Percentiles rank a stretch among this genome's conserved stretches.
Conservation (phyloP, 1,140 invertebrate genomes). For the Calycopis cecrops region DNA sequence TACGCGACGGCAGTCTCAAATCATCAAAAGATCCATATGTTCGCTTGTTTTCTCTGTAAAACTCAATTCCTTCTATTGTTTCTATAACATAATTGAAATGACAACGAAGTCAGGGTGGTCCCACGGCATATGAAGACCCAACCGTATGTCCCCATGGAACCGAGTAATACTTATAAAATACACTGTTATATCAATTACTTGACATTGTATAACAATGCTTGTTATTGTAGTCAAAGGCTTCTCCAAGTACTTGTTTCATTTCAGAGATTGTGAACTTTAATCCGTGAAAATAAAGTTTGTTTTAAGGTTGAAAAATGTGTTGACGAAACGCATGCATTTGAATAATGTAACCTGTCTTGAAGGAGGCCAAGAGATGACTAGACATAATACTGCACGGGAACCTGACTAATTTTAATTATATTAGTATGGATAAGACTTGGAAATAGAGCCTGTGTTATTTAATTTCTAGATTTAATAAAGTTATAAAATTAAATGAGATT, state of each 20-base stretch:
- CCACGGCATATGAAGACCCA: too few species aligned
- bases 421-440: constrained; percentile 11
- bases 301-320: constrained; percentile 6
- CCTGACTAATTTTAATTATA: constrained; percentile 17
- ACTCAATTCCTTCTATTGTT: too few species aligned
- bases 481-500: too few species aligned
- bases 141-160: too few species aligned
- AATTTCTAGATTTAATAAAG: too few species aligned
- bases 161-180: neutral
- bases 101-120: too few species aligned
- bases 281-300: neutral
- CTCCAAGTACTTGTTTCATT: neutral
- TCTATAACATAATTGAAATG: too few species aligned
- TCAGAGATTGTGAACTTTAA: constrained; percentile 23
- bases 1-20: too few species aligned
- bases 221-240: neutral
- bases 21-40: too few species aligned
- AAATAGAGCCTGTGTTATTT: too few species aligned
- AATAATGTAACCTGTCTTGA: constrained; percentile 66
- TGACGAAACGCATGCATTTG: constrained; percentile 52
- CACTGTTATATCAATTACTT: constrained; percentile 10
- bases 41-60: too few species aligned
- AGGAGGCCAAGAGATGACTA: constrained; percentile 56
- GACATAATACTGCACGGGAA: constrained; percentile 54
- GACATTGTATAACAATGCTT: constrained; percentile 8